A percentile compares a stretch with the other conserved stretches of the same genome.
phyloP scores from a whole-genome alignment of 2,888 invertebrate genomes.

The Callyntrura sp. region DNA sequence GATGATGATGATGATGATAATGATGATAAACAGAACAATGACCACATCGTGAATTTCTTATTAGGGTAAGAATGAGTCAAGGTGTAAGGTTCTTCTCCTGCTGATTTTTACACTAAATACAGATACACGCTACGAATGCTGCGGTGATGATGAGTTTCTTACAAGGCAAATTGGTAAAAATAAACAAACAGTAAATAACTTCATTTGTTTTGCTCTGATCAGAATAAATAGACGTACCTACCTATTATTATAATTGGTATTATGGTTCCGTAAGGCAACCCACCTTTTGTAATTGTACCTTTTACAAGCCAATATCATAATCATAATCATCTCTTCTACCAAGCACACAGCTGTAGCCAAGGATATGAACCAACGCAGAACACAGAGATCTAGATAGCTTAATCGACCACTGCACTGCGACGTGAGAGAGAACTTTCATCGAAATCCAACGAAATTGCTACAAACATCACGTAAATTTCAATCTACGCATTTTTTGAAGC shows the following conservation, averaged over 20 bases:
- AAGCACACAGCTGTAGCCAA: too few species aligned
- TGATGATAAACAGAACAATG: neutral
- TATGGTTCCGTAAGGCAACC: neutral
- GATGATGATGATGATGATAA: neutral
- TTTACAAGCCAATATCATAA: neutral
- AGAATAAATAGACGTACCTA: neutral
- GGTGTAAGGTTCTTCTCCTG: constrained; percentile 12
- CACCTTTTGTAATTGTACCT: neutral
- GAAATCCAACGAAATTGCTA: too few species aligned
- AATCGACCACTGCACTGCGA: too few species aligned
- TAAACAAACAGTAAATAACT: constrained; percentile 37
- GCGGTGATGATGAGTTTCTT: neutral
- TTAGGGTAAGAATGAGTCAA: constrained; percentile 23
- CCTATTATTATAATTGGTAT: neutral
- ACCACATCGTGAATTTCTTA: neutral
- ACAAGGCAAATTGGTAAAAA: constrained; percentile 3
- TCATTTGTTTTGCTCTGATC: neutral
- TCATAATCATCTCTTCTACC: neutral
- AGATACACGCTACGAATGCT: neutral
- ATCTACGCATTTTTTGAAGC: too few species aligned
- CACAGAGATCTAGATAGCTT: too few species aligned
- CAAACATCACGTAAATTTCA: too few species aligned
- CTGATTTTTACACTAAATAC: neutral
- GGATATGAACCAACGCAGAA: too few species aligned
- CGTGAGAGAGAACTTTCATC: too few species aligned